Conservation (phyloP, 2,888 invertebrate species). For the Drosophila gaucha region DNA sequence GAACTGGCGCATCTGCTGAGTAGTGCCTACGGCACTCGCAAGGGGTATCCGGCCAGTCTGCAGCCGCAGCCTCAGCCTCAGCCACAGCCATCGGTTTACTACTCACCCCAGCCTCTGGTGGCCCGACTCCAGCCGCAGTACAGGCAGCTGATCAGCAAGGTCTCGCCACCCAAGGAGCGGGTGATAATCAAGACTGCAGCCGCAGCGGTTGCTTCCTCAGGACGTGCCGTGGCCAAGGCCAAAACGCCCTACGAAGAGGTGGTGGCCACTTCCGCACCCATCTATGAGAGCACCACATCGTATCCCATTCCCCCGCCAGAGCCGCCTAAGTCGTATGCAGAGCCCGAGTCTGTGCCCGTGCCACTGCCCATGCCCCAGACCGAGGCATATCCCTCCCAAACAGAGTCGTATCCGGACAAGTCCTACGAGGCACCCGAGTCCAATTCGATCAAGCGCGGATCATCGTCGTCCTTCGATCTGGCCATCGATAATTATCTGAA, state of each 20-base stretch:
- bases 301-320: constrained; percentile 35
- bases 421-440: constrained; percentile 44
- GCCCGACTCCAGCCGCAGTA: constrained; percentile 19
- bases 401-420: constrained; percentile 55
- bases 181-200: constrained; percentile 33
- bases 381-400: constrained; percentile 42
- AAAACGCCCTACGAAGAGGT: constrained; percentile 63
- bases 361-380: constrained; percentile 31
- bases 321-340: constrained; percentile 35
- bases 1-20: constrained; percentile 65
- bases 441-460: constrained; percentile 38
- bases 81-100: constrained; percentile 25
- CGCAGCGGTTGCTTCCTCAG: constrained; percentile 45
- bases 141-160: constrained; percentile 34
- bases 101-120: constrained; percentile 13
- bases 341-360: constrained; percentile 3
- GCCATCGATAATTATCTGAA: constrained; percentile 73
- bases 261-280: constrained; percentile 57
- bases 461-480: constrained; percentile 60
- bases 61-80: constrained; percentile 13
- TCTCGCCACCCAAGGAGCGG: constrained; percentile 4
- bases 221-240: constrained; percentile 52
- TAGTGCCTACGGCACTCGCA: constrained; percentile 55
- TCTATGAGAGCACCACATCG: constrained; percentile 55
- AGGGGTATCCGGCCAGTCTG: constrained; percentile 37